Percentiles rank a stretch among this genome's conserved stretches.
Evolutionary conservation across 2,888 invertebrate species (phyloP).

Genomic region (Slavum lentiscoides): DNA sequence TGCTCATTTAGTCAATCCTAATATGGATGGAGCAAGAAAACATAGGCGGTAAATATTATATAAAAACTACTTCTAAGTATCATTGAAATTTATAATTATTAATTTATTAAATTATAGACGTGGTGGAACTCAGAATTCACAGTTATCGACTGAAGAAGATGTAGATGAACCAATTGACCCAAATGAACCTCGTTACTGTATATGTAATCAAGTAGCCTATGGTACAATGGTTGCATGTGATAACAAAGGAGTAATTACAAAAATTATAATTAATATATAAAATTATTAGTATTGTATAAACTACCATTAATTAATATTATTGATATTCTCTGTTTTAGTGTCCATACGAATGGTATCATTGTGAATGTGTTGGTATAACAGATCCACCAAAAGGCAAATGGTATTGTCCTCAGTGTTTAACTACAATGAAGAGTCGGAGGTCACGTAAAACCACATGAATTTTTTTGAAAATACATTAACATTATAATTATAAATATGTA

Average conservation of each 20-base stretch:
- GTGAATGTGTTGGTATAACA: constrained; percentile 94
- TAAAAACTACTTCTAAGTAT: background rate
- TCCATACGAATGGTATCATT: constrained; percentile 99
- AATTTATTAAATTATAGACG: constrained; percentile 24
- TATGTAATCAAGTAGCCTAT: constrained; percentile 88
- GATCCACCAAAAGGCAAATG: constrained; percentile 97
- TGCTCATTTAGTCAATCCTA: constrained; percentile 73
- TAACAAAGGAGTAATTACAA: constrained; percentile 82
- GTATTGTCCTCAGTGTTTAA: constrained; percentile 95
- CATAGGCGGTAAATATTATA: constrained; percentile 60
- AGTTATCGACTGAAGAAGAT: constrained; percentile 65
- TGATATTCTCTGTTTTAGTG: constrained; percentile 69
- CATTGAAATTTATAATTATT: background rate
- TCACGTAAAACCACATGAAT: constrained; percentile 65
- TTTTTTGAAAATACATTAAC: background rate
- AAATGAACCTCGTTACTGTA: constrained; percentile 93
- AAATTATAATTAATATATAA: background rate
- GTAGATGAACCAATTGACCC: constrained; percentile 90
- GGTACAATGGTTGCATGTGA: constrained; percentile 99
- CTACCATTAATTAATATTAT: background rate
- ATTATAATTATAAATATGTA: background rate
- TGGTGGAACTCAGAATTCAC: constrained; percentile 58
- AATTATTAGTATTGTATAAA: background rate
- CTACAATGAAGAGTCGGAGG: constrained; percentile 77
- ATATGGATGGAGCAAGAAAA: constrained; percentile 69